Conservation (phyloP, 2,888 invertebrate species). For the Mesorhabditis sp. region DNA sequence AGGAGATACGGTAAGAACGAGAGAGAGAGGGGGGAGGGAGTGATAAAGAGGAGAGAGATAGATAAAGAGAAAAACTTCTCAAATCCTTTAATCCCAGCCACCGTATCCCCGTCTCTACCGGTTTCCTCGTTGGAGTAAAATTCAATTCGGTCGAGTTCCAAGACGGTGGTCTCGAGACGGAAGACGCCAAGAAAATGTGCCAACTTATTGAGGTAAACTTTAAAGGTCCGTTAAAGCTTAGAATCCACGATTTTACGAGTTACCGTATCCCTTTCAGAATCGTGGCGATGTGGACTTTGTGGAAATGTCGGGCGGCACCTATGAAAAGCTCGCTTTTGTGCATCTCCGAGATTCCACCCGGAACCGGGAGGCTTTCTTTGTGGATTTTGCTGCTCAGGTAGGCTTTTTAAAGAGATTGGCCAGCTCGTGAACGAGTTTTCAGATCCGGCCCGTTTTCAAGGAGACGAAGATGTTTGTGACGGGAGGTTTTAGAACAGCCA, state of each 20-base stretch:
- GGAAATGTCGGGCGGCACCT: slow-evolving; percentile 48
- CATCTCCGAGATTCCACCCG: slow-evolving; percentile 39
- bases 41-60: no score
- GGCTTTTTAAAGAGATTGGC: neutral
- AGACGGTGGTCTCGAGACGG: slow-evolving; percentile 28
- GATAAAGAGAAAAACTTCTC: no score
- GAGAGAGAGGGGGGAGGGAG: no score
- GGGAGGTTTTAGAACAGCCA: slow-evolving; percentile 39
- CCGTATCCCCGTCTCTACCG: slow-evolving; percentile 31
- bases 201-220: neutral
- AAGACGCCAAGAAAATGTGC: slow-evolving; percentile 37
- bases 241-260: no score
- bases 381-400: slow-evolving; percentile 37
- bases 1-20: slow-evolving; percentile 28
- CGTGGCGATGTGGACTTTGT: slow-evolving; percentile 41
- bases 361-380: slow-evolving; percentile 41
- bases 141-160: slow-evolving; percentile 48
- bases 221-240: no score
- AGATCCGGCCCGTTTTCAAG: slow-evolving; percentile 30
- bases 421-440: neutral
- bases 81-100: neutral
- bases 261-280: slow-evolving; percentile 15
- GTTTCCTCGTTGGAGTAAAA: slow-evolving; percentile 42
- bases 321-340: slow-evolving; percentile 35
- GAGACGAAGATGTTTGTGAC: slow-evolving; percentile 32